Base-by-base conservation (phyloP, 2,797 vertebrate species). In the Centroberyx gerrardi region DNA sequence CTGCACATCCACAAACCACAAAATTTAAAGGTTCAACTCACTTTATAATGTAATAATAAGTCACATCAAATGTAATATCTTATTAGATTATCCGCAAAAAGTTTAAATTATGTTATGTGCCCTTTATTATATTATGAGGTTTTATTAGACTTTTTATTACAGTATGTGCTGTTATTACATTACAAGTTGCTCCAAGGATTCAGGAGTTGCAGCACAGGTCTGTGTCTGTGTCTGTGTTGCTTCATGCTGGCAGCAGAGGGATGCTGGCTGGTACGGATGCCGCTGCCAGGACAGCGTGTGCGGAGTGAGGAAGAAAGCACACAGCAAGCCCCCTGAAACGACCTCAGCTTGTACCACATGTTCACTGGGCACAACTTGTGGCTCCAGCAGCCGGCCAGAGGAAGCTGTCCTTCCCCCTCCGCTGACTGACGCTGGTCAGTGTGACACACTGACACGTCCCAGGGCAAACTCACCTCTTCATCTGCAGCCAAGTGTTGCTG, bases 321-420 rank as follows among this genome's bases (percentile, higher is more conserved):
- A 29, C 56, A 53, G 56, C 49, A 8, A 62, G 74, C 62, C 58
- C 27, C 31, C 67, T 52, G 58, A 61, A 22, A 12, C 62, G 78
- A 71, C 75, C 59, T 89, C 81, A 84, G 85, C 85, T 86, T 86
- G 82, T 44, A 81, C 72, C 89, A 83, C 83, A 83, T 81, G 83
- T 81, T 85, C 76, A 83, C 71, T 49, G 62, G 76, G 73, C 58
- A 82, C 68, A 64, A 78, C 62, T 62, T 62, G 74, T 5, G 55
- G 29, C 27, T 31, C 5, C 12, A 36, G 48, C 68, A 54, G 59
- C 17, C 31, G 68, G 60, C 62, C 60, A 58, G 68, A 72, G 18
- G 74, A 68, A 72, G 36, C 67, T 49, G n/a, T 51, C 22, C 40
- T 18, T 65, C 52, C 58, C 51, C 56, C 59, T 76, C 55, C 48